These are phyloP conservation scores for Melopsittacus undulatus DNA, from an alignment of 2,797 vertebrate species.

Conservation along the genomic window DNA sequence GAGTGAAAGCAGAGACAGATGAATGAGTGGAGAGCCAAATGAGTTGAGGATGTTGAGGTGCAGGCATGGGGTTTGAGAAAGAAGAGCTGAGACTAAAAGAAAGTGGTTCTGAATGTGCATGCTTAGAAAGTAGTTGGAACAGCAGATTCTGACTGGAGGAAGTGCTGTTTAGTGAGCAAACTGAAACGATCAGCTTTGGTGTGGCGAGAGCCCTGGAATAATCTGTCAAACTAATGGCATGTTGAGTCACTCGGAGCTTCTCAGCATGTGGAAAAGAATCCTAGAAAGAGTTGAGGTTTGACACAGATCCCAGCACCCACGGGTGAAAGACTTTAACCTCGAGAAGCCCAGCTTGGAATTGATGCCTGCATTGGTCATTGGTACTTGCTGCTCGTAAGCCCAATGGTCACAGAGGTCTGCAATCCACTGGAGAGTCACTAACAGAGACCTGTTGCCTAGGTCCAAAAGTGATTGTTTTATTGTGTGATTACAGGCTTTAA, in stretches of 20 bases:
- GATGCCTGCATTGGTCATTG: neutral
- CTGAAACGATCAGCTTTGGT: neutral
- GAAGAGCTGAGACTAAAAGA: neutral
- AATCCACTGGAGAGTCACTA: neutral
- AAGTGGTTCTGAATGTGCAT: neutral
- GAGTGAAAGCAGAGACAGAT: neutral
- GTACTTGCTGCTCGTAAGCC: neutral
- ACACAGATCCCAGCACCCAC: neutral
- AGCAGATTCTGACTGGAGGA: neutral
- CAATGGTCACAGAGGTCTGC: neutral
- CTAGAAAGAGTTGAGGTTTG: conserved; percentile 36
- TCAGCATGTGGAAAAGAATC: conserved; percentile 9
- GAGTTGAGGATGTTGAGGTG: neutral
- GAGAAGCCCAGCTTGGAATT: neutral
- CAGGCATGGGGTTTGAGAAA: neutral
- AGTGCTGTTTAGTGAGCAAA: neutral
- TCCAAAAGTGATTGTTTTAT: neutral
- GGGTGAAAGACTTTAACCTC: neutral
- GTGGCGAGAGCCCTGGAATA: neutral
- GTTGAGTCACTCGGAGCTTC: conserved; percentile 44
- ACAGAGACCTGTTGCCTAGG: neutral
- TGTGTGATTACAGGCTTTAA: neutral
- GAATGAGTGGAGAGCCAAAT: neutral
- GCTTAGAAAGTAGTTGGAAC: neutral
- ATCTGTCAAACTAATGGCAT: conserved; percentile 38